Percentiles rank a stretch among this genome's conserved stretches.
phyloP scores from a whole-genome alignment of 64 coral and sea anemone species.

The Acropora yongei region DNA sequence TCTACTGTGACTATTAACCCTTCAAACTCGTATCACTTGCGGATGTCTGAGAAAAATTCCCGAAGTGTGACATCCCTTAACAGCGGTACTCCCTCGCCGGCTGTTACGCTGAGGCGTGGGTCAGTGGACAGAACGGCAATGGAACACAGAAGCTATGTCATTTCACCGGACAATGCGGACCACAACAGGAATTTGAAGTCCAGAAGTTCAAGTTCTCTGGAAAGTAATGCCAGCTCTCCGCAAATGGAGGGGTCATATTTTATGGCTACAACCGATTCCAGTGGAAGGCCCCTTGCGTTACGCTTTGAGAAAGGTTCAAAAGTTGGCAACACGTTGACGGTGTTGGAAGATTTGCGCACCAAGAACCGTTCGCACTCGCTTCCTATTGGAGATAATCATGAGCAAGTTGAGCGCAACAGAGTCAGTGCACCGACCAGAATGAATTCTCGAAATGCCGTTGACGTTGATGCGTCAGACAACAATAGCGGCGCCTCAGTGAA shows the following conservation, averaged over 20 bases:
- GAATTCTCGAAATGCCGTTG: not conserved
- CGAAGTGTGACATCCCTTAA: not conserved
- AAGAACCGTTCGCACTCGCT: constrained; percentile 75
- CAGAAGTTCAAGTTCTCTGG: constrained; percentile 18
- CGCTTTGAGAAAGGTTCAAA: constrained; percentile 80
- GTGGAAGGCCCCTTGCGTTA: constrained; percentile 76
- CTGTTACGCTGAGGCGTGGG: constrained; percentile 60
- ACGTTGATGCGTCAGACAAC: not conserved
- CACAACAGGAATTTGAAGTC: constrained; percentile 63
- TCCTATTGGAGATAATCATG: constrained; percentile 70
- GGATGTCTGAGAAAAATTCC: constrained; percentile 16
- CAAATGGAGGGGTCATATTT: constrained; percentile 81
- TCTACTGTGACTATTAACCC: constrained; percentile 58
- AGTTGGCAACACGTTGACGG: constrained; percentile 72
- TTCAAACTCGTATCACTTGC: constrained; percentile 30
- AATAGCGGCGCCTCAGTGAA: not conserved
- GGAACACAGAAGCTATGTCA: constrained; percentile 85
- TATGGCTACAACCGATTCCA: constrained; percentile 87
- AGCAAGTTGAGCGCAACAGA: constrained; percentile 1
- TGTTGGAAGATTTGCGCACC: constrained; percentile 59
- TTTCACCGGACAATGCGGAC: constrained; percentile 63
- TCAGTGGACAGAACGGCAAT: constrained; percentile 79
- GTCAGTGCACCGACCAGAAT: constrained; percentile 28
- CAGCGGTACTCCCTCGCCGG: constrained; percentile 10
- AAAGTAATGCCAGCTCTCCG: not conserved